Conservation (phyloP, 2,113 vertebrate species). For the Solea solea region DNA sequence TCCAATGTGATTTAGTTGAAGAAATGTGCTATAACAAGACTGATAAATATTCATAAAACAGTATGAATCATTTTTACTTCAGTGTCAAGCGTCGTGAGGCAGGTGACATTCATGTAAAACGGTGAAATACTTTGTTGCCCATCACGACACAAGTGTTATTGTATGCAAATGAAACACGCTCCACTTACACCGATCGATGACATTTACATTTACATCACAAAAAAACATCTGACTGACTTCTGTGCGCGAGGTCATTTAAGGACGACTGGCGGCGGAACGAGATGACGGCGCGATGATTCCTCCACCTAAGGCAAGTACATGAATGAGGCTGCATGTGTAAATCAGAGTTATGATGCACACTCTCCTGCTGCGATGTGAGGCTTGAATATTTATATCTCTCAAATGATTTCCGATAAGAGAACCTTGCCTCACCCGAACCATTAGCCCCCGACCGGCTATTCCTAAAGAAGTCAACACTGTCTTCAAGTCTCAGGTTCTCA, state of each 20-base stretch:
- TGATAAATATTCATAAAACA: slow-evolving; percentile 11
- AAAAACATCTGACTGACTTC: too few relatives aligned
- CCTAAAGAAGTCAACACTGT: background rate
- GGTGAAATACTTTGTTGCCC: too few relatives aligned
- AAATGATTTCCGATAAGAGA: background rate
- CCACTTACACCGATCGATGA: too few relatives aligned
- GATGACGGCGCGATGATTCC: slow-evolving; percentile 22
- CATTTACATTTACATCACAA: too few relatives aligned
- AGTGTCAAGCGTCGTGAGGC: background rate
- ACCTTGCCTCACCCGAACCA: background rate
- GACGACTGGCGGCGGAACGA: slow-evolving; percentile 32
- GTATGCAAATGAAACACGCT: too few relatives aligned
- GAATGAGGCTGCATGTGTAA: slow-evolving; percentile 32
- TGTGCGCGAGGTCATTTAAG: slow-evolving; percentile 35
- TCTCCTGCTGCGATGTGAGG: background rate
- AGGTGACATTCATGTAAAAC: too few relatives aligned
- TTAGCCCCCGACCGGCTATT: background rate
- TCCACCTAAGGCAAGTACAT: slow-evolving; percentile 33
- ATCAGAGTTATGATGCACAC: slow-evolving; percentile 34
- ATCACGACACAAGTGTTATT: too few relatives aligned
- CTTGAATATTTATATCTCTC: too few relatives aligned
- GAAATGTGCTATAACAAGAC: background rate
- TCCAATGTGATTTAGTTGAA: background rate
- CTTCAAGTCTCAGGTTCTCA: background rate
- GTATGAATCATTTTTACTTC: background rate